Evolutionary conservation across 1,140 invertebrate species (phyloP).

Genomic region (Heliothis virescens): DNA sequence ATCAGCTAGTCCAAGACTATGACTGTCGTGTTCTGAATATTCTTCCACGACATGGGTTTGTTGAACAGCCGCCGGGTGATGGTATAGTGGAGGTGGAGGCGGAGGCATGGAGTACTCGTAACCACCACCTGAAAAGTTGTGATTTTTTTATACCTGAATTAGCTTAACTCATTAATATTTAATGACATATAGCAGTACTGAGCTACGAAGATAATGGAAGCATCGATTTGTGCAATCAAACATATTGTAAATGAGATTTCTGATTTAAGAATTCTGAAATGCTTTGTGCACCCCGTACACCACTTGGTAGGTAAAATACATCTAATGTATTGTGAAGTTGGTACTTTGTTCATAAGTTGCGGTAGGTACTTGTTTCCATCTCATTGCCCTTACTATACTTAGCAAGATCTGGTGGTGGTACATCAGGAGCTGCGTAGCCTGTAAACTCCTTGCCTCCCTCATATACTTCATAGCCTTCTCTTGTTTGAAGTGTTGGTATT

Average conservation of each 20-base stretch:
- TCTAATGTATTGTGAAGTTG: no score
- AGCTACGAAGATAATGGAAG: neutral
- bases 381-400: constrained; percentile 70
- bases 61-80: constrained; percentile 60
- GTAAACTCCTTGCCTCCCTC: constrained; percentile 63
- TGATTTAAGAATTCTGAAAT: no score
- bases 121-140: constrained; percentile 66
- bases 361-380: neutral
- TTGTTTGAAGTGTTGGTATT: constrained; percentile 54
- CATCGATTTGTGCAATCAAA: no score
- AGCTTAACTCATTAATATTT: no score
- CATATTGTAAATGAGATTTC: no score
- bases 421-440: constrained; percentile 57
- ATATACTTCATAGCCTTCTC: constrained; percentile 74
- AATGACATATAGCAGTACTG: no score
- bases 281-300: no score
- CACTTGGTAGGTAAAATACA: no score
- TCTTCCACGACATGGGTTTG: constrained; percentile 62
- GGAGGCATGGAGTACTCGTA: constrained; percentile 80
- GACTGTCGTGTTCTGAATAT: constrained; percentile 72
- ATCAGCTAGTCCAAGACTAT: constrained; percentile 89
- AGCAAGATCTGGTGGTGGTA: constrained; percentile 65
- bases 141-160: no score
- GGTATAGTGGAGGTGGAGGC: constrained; percentile 72
- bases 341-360: neutral